A percentile compares a stretch with the other conserved stretches of the same genome.
These are phyloP conservation scores for Congeria kusceri DNA, from an alignment of 2,888 invertebrate species.

Conservation along the genomic window DNA sequence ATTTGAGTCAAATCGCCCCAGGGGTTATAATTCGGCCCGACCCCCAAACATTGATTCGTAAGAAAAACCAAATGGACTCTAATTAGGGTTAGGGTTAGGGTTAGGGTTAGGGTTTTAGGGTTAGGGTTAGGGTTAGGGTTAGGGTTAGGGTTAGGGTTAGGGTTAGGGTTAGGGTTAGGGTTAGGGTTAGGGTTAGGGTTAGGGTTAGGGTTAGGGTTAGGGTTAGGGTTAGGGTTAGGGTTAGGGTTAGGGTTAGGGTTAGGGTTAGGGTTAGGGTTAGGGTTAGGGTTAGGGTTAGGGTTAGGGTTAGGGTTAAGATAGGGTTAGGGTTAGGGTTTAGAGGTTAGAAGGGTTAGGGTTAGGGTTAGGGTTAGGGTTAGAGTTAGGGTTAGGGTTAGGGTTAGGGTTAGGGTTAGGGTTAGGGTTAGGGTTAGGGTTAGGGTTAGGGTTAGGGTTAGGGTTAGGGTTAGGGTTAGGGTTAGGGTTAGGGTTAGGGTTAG, in stretches of 20 bases:
- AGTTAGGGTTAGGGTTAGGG: constrained; percentile 52
- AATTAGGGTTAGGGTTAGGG: constrained; percentile 53
- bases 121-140: constrained; percentile 49
- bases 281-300: constrained; percentile 56
- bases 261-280: constrained; percentile 53
- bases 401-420: constrained; percentile 67
- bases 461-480: constrained; percentile 41
- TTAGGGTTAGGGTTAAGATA: constrained; percentile 51
- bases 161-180: constrained; percentile 55
- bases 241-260: constrained; percentile 57
- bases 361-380: constrained; percentile 61
- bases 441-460: constrained; percentile 39
- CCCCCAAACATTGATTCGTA: too few relatives aligned
- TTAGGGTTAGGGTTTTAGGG: constrained; percentile 51
- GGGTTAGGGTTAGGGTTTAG: too few relatives aligned
- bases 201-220: constrained; percentile 56
- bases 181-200: constrained; percentile 53
- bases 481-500: constrained; percentile 45
- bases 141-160: constrained; percentile 38
- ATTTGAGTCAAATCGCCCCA: too few relatives aligned
- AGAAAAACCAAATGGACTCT: too few relatives aligned
- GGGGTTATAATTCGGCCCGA: too few relatives aligned
- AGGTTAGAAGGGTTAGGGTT: constrained; percentile 62
- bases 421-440: constrained; percentile 52
- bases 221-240: constrained; percentile 55